Evolutionary conservation across 2,113 vertebrate genomes (phyloP), one percentile per base, ranked within the genome.

Genomic region (Odontophorus gujanensis): DNA sequence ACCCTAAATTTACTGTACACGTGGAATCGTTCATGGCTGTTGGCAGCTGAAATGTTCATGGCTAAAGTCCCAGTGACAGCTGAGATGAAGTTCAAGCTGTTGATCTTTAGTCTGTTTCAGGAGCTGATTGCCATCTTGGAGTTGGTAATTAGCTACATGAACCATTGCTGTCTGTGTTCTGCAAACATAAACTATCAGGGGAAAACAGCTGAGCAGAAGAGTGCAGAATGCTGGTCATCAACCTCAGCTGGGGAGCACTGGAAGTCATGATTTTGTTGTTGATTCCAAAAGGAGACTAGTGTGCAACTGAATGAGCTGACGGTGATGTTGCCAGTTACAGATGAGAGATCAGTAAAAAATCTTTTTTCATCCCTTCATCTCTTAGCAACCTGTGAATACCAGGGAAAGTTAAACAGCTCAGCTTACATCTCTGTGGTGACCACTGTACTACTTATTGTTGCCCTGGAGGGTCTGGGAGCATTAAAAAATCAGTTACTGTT

Each of bases 61-160:
- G 93, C 92, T 95, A 6, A 90, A 91, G 61, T 90, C 79, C 85
- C 87, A 81, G 87, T 59, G 79, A 74, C 95, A 94, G 75, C 79
- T 94, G 90, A 93, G 65, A 72, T 55, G 34, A 75, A 75, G 82
- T 74, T 94, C 82, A 81, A 76, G 32, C 87, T 83, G 61, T 43
- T 75, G 38, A 40, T 81, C 42, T 81, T 91, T 62, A 42, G 34
- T 81, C 14, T 0, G 0, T 89, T 72, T 89, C 74, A 65, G 81
- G n/a, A 92, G 58, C 28, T 79, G 47, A 45, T 78, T 94, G 80
- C 72, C 88, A 90, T 0, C 38, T 81, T 74, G 57, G 78, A 79
- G 59, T 40, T 78, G 47, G 57, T 40, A 81, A 91, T 79, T 58
- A 34, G n/a, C 34, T 42, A 13, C 0, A 0, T 59, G 75, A 83